Conservation (phyloP, 2,113 vertebrate genomes). For the Corvus cornix region DNA sequence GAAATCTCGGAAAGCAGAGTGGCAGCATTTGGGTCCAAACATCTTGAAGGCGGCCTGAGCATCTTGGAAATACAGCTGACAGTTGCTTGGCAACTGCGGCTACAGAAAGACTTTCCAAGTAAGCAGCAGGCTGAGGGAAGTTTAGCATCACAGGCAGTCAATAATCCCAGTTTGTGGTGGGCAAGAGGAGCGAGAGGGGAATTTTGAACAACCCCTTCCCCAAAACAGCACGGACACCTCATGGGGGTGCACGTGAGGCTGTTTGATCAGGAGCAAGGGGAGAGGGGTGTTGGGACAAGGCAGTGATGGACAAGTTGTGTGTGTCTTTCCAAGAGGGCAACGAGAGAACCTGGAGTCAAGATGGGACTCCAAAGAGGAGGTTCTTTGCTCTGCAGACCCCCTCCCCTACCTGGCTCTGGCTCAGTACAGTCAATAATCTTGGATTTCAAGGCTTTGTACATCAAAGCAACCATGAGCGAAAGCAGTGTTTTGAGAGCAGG, state of each 20-base stretch:
- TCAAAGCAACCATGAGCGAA: not conserved
- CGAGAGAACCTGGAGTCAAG: not conserved
- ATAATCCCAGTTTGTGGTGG: not conserved
- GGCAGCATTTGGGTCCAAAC: not conserved
- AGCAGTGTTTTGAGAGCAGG: not conserved
- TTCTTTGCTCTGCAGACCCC: not conserved
- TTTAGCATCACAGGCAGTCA: conserved; percentile 9
- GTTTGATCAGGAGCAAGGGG: not conserved
- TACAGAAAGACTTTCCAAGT: conserved; percentile 39
- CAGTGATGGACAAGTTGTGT: not conserved
- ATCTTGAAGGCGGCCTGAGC: not conserved
- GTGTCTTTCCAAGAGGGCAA: not conserved
- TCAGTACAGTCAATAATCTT: not conserved
- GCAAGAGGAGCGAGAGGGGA: not conserved
- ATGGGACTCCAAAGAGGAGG: not conserved
- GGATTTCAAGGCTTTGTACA: not conserved
- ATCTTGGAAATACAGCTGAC: conserved; percentile 18
- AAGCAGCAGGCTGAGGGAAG: conserved; percentile 26
- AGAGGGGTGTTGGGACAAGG: not conserved
- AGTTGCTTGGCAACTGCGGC: conserved; percentile 51
- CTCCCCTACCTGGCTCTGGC: not conserved
- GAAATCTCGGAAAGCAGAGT: not conserved
- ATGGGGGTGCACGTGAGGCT: accelerated
- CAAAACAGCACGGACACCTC: accelerated
- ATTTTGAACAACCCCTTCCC: not conserved